phyloP scores from a whole-genome alignment of 2,888 invertebrate species.

The Trissoscelio sp. region DNA sequence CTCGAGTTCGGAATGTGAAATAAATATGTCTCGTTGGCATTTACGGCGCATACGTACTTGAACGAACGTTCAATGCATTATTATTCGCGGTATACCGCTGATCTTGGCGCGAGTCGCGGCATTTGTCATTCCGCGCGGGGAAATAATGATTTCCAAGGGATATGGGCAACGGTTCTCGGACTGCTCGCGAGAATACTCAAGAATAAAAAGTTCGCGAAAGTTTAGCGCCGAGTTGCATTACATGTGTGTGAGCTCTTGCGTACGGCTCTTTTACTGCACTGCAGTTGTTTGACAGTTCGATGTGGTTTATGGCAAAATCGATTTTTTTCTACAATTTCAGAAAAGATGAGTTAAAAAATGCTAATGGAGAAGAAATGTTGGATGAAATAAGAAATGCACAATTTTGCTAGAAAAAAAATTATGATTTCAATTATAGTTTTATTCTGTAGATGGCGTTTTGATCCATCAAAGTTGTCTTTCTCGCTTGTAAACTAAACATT shows the following conservation, averaged over 20 bases:
- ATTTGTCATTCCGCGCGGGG: constrained; percentile 34
- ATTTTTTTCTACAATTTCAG: too few relatives aligned
- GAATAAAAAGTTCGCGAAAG: constrained; percentile 25
- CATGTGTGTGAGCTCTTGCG: neutral
- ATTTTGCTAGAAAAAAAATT: too few relatives aligned
- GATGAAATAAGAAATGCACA: too few relatives aligned
- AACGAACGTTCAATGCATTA: constrained; percentile 39
- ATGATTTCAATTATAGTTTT: too few relatives aligned
- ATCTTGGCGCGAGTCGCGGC: constrained; percentile 34
- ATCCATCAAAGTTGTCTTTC: too few relatives aligned
- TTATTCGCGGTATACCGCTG: constrained; percentile 32
- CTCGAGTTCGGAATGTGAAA: constrained; percentile 28
- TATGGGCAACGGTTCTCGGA: constrained; percentile 22
- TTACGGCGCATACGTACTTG: constrained; percentile 37
- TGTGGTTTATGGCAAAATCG: too few relatives aligned
- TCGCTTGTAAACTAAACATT: too few relatives aligned
- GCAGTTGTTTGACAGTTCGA: constrained; percentile 7
- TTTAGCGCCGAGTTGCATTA: neutral
- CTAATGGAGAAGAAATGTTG: too few relatives aligned
- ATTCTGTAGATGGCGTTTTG: too few relatives aligned
- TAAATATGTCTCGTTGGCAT: constrained; percentile 45
- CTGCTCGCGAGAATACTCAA: constrained; percentile 11
- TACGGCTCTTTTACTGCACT: neutral
- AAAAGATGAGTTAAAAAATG: too few relatives aligned
- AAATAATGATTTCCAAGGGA: constrained; percentile 27